Evolutionary conservation across 30 jellyfish, hydroid and myxozoan genomes (phyloP).

Genomic region (Turritopsis dohrnii): DNA sequence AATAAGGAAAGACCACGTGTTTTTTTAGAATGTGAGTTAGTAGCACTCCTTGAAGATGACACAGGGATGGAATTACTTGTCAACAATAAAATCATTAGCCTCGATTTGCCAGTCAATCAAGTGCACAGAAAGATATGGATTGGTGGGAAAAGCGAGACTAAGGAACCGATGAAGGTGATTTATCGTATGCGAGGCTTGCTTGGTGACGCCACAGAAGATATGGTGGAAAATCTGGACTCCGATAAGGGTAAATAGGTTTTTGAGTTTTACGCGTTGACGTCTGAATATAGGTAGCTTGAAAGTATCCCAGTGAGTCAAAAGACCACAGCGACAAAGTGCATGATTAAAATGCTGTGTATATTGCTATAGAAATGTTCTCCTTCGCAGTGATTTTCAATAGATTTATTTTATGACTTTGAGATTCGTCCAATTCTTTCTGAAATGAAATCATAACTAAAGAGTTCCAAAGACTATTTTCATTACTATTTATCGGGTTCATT

Average conservation of each 20-base stretch:
- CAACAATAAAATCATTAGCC: conserved; percentile 87
- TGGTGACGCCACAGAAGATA: conserved; percentile 97
- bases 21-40: conserved; percentile 76
- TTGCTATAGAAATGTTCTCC: neutral
- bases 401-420: too few relatives aligned
- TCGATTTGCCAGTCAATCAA: conserved; percentile 87
- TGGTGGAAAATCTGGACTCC: conserved; percentile 67
- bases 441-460: too few relatives aligned
- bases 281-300: neutral
- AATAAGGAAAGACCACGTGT: too few relatives aligned
- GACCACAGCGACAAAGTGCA: too few relatives aligned
- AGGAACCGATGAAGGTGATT: conserved; percentile 86
- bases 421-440: too few relatives aligned
- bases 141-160: conserved; percentile 60
- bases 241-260: conserved; percentile 44
- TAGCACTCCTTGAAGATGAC: conserved; percentile 90
- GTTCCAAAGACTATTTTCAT: too few relatives aligned
- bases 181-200: conserved; percentile 94
- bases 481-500: too few relatives aligned
- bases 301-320: neutral
- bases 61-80: conserved; percentile 97
- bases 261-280: neutral
- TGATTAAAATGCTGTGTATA: too few relatives aligned
- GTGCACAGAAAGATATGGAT: conserved; percentile 90
- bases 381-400: neutral